These are phyloP conservation scores for Tinea trinotella DNA, from an alignment of 2,888 invertebrate genomes.

Conservation along the genomic window DNA sequence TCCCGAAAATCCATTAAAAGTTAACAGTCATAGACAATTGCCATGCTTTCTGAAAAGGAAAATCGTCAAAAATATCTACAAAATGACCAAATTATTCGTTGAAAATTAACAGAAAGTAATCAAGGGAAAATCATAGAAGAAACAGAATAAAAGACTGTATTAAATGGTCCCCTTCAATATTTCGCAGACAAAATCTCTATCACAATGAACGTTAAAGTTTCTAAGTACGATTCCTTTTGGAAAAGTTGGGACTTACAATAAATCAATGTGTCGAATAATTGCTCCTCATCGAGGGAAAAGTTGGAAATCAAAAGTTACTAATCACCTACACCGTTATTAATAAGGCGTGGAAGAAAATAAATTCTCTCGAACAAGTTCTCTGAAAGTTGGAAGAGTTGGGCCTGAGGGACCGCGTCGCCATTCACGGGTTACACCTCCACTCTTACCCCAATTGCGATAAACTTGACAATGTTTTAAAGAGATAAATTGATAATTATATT, in stretches of 20 bases:
- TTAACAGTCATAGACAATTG: neutral
- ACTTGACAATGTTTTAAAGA: neutral
- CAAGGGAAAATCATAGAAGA: neutral
- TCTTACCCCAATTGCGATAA: neutral
- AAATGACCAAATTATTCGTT: neutral
- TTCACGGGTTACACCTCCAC: conserved; percentile 1
- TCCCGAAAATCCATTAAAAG: neutral
- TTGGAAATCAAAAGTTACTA: conserved; percentile 63
- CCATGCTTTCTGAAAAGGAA: neutral
- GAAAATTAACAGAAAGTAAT: neutral
- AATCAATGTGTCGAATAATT: conserved; percentile 70
- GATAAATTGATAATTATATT: neutral
- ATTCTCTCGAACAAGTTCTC: conserved; percentile 16
- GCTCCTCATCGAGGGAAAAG: conserved; percentile 50
- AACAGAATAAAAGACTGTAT: conserved; percentile 5
- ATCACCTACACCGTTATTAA: conserved; percentile 59
- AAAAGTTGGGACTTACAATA: conserved; percentile 52
- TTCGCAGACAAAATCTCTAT: conserved; percentile 18
- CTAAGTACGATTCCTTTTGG: conserved; percentile 37
- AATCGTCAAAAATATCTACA: neutral
- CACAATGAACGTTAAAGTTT: conserved; percentile 27
- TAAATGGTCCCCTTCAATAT: conserved; percentile 13
- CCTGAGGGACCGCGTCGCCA: conserved; percentile 5
- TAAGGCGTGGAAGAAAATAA: conserved; percentile 34
- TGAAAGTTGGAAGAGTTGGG: conserved; percentile 4